Evolutionary conservation across 2,113 vertebrate species (phyloP).

Genomic region (Dasypus novemcinctus): DNA sequence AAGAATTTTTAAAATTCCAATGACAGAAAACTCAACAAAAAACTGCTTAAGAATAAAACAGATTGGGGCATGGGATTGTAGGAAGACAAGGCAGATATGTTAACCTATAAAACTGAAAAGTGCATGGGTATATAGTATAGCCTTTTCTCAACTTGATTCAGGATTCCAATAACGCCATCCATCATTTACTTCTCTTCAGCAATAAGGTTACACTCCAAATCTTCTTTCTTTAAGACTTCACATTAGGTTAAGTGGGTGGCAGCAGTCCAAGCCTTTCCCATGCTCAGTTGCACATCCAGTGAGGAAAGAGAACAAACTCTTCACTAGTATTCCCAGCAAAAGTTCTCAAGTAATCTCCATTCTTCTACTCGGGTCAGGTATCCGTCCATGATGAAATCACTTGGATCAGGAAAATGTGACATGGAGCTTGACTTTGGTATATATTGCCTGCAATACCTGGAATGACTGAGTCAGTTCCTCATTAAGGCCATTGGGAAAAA

Average conservation of each 20-base stretch:
- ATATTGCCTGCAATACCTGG: rapidly evolving
- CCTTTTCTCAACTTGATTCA: neutral
- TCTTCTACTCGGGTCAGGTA: neutral
- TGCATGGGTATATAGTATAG: too few species aligned
- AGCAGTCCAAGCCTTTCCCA: neutral
- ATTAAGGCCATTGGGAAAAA: neutral
- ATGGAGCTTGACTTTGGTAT: rapidly evolving
- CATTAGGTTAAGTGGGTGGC: rapidly evolving
- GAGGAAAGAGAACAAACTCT: neutral
- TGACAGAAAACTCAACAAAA: neutral
- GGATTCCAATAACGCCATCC: rapidly evolving
- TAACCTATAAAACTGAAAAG: neutral
- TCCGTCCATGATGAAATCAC: neutral
- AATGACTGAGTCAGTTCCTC: neutral
- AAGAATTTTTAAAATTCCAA: neutral
- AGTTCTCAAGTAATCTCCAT: neutral
- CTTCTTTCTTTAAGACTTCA: neutral
- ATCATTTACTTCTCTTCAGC: neutral
- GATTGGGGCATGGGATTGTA: neutral
- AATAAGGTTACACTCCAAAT: neutral
- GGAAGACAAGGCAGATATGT: neutral
- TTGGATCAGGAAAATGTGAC: neutral
- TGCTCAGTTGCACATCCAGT: neutral
- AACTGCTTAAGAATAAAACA: neutral
- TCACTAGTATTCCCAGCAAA: neutral